These are phyloP conservation scores for Rhodinocichla rosea DNA, from an alignment of 2,113 vertebrate species.

Conservation along the genomic window DNA sequence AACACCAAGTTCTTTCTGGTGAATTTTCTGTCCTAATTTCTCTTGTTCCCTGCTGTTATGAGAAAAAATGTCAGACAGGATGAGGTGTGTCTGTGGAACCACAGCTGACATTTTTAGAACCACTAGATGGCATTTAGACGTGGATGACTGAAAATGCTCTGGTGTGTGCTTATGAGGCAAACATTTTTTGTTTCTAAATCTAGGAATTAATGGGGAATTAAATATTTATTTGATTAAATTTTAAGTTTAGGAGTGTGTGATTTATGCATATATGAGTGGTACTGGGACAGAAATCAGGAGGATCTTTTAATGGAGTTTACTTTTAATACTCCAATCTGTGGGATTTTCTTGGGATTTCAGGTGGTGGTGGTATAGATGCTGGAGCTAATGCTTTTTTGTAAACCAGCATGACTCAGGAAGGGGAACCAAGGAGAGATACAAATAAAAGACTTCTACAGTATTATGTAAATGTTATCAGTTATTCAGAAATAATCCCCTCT, in stretches of 20 bases:
- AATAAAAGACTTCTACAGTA: background rate
- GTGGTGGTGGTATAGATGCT: background rate
- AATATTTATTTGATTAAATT: background rate
- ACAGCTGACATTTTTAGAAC: background rate
- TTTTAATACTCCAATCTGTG: background rate
- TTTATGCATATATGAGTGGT: background rate
- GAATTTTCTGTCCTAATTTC: background rate
- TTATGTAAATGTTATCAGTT: background rate
- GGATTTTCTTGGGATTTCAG: background rate
- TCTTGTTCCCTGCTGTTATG: background rate
- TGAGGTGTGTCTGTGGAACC: background rate
- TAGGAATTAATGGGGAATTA: background rate
- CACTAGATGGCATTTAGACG: conserved; percentile 8
- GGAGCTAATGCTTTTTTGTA: background rate
- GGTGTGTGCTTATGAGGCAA: background rate
- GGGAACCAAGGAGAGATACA: background rate
- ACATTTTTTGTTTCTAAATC: background rate
- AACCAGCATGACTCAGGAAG: background rate
- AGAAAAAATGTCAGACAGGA: background rate
- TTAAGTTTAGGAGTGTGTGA: background rate
- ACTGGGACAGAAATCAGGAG: background rate
- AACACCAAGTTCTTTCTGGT: background rate
- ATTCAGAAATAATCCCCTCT: background rate
- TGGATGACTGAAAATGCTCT: background rate
- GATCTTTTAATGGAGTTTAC: background rate